These are phyloP conservation scores for Brachionus asplanchnoidis DNA, from an alignment of 1,140 invertebrate genomes.

Conservation along the genomic window DNA sequence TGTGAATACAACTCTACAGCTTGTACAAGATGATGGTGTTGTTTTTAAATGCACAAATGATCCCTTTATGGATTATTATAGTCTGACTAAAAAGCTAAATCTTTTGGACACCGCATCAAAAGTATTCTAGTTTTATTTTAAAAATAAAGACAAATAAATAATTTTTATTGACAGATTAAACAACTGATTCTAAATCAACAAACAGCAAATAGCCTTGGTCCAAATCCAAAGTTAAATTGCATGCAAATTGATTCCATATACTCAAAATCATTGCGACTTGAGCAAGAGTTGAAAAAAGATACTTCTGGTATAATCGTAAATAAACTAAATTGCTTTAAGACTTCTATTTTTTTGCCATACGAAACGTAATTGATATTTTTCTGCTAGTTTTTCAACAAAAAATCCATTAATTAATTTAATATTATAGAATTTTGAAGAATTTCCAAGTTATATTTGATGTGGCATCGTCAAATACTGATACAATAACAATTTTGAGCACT, in stretches of 20 bases:
- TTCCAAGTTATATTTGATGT: not conserved
- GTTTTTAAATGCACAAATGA: conserved; percentile 33
- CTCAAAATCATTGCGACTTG: not conserved
- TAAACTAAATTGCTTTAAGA: conserved; percentile 32
- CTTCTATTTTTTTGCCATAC: conserved; percentile 22
- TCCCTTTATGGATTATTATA: conserved; percentile 17
- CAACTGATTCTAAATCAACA: conserved; percentile 35
- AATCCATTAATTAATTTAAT: not conserved
- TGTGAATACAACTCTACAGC: conserved; percentile 23
- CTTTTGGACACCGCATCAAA: not conserved
- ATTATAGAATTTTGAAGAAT: conserved; percentile 13
- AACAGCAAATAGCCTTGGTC: conserved; percentile 14
- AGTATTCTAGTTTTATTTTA: not conserved
- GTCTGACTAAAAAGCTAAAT: conserved; percentile 18
- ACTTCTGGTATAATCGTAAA: not conserved
- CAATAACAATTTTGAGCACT: not conserved
- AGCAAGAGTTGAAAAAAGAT: conserved; percentile 17
- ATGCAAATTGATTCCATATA: conserved; percentile 3
- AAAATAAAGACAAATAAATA: not conserved
- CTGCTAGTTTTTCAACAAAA: not conserved
- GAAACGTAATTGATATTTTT: not conserved
- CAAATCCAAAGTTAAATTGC: conserved; percentile 32
- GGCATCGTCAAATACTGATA: not conserved
- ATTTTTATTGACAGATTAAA: not conserved
- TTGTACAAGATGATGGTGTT: conserved; percentile 6